Evolutionary conservation across 2,113 vertebrate genomes (phyloP).

Genomic region (Calidris pygmaea): DNA sequence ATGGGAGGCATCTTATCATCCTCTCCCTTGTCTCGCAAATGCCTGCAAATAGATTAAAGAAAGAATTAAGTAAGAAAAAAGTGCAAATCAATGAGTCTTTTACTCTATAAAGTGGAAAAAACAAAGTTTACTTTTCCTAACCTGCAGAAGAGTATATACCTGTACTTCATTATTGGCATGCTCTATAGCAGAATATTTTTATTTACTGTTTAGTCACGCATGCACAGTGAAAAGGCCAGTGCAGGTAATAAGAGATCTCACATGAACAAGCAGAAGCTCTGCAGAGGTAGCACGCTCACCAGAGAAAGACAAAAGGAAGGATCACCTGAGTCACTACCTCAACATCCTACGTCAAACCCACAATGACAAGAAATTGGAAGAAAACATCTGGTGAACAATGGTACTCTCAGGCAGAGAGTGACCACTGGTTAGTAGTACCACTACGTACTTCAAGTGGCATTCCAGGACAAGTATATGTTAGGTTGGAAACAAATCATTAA

Average conservation of each 20-base stretch:
- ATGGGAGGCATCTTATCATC: slow-evolving; percentile 99
- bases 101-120: background rate
- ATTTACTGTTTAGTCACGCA: background rate
- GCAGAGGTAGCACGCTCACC: background rate
- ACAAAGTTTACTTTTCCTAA: background rate
- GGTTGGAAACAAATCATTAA: background rate
- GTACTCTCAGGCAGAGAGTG: background rate
- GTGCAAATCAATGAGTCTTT: background rate
- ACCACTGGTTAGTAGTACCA: background rate
- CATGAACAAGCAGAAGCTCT: background rate
- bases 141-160: background rate
- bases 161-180: background rate
- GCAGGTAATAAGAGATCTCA: background rate
- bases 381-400: background rate
- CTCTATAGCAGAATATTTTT: background rate
- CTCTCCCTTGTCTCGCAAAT: slow-evolving; percentile 94
- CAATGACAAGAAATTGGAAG: background rate
- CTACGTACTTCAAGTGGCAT: background rate
- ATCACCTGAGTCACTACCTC: background rate
- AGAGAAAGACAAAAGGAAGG: background rate
- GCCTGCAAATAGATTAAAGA: slow-evolving; percentile 65
- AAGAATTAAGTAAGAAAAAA: background rate
- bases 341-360: background rate
- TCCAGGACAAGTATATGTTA: background rate
- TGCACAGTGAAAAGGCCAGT: background rate